Conservation (phyloP, 1,140 invertebrate genomes). For the Chymomyza costata region DNA sequence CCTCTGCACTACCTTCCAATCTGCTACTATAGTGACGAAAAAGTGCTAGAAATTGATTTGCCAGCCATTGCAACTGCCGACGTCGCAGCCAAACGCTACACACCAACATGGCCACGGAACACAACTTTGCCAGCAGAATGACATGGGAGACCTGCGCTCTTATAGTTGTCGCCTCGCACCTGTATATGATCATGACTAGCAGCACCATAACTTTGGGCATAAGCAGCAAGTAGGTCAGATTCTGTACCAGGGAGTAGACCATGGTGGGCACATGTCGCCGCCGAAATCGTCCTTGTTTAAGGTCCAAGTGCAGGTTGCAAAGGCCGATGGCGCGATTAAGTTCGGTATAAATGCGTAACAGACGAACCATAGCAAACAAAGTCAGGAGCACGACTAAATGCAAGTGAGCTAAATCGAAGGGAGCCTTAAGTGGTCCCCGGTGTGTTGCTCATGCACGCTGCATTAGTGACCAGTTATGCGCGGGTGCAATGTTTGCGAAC, state of each 20-base stretch:
- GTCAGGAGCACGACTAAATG: neutral
- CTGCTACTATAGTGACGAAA: no score
- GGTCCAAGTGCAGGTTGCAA: constrained; percentile 29
- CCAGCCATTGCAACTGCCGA: constrained; percentile 6
- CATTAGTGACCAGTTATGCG: no score
- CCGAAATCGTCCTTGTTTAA: neutral
- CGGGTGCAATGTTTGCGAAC: no score
- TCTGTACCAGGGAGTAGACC: constrained; percentile 28
- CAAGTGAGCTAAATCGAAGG: no score
- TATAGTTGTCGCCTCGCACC: constrained; percentile 28
- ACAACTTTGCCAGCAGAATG: constrained; percentile 14
- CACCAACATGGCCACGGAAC: constrained; percentile 14
- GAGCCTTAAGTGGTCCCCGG: no score
- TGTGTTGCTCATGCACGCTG: no score
- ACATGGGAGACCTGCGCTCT: constrained; percentile 31
- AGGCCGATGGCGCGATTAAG: constrained; percentile 36
- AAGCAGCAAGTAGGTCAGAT: constrained; percentile 34
- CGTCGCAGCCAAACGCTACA: constrained; percentile 24
- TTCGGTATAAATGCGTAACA: neutral
- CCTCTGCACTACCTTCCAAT: no score
- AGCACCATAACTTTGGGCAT: constrained; percentile 18
- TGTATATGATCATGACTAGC: constrained; percentile 19
- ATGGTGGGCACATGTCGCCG: constrained; percentile 14
- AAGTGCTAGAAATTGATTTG: no score
- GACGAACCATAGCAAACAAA: constrained; percentile 1